Evolutionary conservation across 2,113 vertebrate genomes (phyloP).

Genomic region (Poeciliopsis prolifica): DNA sequence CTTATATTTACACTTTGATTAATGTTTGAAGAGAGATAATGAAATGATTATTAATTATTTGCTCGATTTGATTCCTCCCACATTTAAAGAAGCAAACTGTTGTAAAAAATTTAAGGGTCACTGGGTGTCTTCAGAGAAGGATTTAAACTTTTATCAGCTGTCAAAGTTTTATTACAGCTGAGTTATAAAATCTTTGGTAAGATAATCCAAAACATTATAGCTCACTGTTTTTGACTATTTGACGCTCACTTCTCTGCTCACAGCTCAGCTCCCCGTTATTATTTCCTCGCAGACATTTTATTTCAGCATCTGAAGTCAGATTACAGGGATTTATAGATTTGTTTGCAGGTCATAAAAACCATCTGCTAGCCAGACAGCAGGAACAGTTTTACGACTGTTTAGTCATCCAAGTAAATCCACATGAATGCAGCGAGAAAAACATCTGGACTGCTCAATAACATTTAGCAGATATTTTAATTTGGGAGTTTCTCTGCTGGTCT

Average conservation of each 20-base stretch:
- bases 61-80: too few relatives aligned
- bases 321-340: conserved; percentile 1
- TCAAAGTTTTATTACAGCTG: too few relatives aligned
- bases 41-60: not conserved
- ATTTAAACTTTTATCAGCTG: too few relatives aligned
- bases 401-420: not conserved
- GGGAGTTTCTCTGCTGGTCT: not conserved
- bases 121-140: too few relatives aligned
- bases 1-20: not conserved
- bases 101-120: too few relatives aligned
- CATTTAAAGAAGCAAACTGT: too few relatives aligned
- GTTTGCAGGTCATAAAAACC: conserved; percentile 5
- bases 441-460: not conserved
- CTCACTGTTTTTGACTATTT: not conserved
- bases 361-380: conserved; percentile 6
- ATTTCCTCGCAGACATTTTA: conserved; percentile 8
- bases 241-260: not conserved
- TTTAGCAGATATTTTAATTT: not conserved
- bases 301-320: conserved; percentile 4
- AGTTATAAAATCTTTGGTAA: not conserved
- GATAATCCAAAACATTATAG: not conserved
- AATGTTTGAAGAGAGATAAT: too few relatives aligned
- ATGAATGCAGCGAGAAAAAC: not conserved
- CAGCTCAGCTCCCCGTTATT: not conserved
- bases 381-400: not conserved